Base-by-base conservation (phyloP, 2,113 vertebrate species). In the Podarcis muralis region DNA sequence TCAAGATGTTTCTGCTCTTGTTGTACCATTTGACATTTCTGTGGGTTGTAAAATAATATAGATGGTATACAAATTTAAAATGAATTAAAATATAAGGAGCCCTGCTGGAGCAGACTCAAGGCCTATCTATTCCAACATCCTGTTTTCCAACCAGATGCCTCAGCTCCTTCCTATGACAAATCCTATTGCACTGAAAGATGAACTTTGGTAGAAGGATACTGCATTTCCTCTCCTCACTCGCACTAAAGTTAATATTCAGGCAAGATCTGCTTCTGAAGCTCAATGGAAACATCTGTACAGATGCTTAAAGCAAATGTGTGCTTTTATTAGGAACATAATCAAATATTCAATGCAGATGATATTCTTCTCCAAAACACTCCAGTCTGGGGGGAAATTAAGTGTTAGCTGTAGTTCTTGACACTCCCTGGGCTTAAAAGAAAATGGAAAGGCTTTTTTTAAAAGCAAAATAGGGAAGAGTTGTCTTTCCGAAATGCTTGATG, bases 191-290 rank as follows among this genome's bases (percentile, higher is more conserved):
- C 48, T 95, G 94, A 95, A 96, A 93, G 93, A 92, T 96, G 95
- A 93, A 93, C 94, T 25, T 92, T 93, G 87, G 84, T 91, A 94
- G 53, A 84, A 81, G 90, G 91, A 95, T 92, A 91, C 87, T 79
- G 53, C 40, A 87, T 88, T 93, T 93, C 83, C 87, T 85, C 81
- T 92, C 74, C 84, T 53, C 48, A 32, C 85, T 79, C 84, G 85
- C 75, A 87, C 22, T 94, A 92, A 89, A 90, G 90, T 91, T 62
- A 83, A 84, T 85, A 84, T 62, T 59, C 81, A 32, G 32, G 32
- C 81, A 76, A 62, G 66, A 83, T 37, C 84, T 91, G 75, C 5
- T 90, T 81, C 69, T 86, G 57, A 93, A 79, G 30, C 75, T 92
- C 79, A 30, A 82, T 94, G 88, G n/a, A 93, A 93, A 85, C 78